Conservation (phyloP, 2,113 vertebrate genomes). For the Propithecus coquereli region DNA sequence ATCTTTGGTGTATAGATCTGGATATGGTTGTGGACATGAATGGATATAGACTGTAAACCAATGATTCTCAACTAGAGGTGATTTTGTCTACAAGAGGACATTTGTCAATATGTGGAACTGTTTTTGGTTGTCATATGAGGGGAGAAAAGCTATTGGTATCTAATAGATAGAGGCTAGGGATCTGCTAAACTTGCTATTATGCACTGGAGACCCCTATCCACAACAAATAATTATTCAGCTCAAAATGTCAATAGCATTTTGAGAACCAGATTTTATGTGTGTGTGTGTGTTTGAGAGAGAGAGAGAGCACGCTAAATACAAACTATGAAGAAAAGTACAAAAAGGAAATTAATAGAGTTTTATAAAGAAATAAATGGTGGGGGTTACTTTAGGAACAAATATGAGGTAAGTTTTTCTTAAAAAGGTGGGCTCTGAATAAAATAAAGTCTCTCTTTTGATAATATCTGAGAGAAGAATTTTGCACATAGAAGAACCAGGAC, state of each 20-base stretch:
- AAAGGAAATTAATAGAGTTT: neutral
- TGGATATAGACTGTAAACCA: neutral
- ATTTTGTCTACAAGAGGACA: neutral
- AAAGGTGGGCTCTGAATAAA: neutral
- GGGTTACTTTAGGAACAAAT: neutral
- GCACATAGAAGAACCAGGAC: neutral
- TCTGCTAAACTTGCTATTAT: neutral
- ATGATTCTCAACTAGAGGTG: neutral
- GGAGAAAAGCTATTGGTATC: neutral
- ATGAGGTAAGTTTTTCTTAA: neutral
- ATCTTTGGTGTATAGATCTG: neutral
- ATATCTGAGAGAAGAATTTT: neutral
- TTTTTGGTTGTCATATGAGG: neutral
- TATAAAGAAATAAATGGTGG: neutral
- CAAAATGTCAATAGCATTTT: neutral
- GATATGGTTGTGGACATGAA: neutral
- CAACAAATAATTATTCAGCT: neutral
- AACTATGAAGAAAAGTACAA: neutral
- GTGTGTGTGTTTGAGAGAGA: accelerated
- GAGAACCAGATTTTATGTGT: neutral
- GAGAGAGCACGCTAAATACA: neutral
- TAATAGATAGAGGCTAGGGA: neutral
- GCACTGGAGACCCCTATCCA: neutral
- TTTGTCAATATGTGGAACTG: neutral
- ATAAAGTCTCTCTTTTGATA: neutral